Percentiles rank a stretch among this genome's conserved stretches.
Evolutionary conservation across 2,797 vertebrate genomes (phyloP).

Genomic region (Oryzias dopingdopingensis): DNA sequence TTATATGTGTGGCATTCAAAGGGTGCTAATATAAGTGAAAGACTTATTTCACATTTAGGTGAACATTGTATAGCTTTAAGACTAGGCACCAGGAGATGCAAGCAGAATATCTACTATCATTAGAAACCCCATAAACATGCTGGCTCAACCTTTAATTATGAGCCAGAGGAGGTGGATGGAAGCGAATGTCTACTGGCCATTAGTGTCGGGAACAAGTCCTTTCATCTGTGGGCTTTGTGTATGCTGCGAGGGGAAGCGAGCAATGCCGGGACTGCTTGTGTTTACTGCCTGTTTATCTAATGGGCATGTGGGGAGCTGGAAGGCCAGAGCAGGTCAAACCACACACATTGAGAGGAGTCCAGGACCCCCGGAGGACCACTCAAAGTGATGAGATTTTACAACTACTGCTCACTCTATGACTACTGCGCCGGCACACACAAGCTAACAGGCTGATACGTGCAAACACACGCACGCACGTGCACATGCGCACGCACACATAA

Average conservation of each 20-base stretch:
- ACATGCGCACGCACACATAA: constrained; percentile 22
- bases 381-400: constrained; percentile 75
- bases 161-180: constrained; percentile 39
- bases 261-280: constrained; percentile 65
- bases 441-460: constrained; percentile 46
- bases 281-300: constrained; percentile 81
- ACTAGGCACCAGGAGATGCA: constrained; percentile 7
- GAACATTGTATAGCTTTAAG: constrained; percentile 2
- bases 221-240: constrained; percentile 75
- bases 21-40: not conserved
- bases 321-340: constrained; percentile 72
- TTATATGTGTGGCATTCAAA: too few relatives aligned
- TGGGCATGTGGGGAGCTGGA: constrained; percentile 66
- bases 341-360: constrained; percentile 74
- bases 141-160: constrained; percentile 67
- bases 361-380: constrained; percentile 71
- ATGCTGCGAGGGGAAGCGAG: constrained; percentile 62
- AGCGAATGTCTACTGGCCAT: constrained; percentile 67
- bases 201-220: constrained; percentile 63
- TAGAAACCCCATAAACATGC: constrained; percentile 45
- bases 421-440: constrained; percentile 52
- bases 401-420: constrained; percentile 65
- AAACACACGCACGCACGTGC: constrained; percentile 23
- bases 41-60: constrained; percentile 8
- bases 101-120: constrained; percentile 28